phyloP scores from a whole-genome alignment of 2,113 vertebrate species.

The Apus apus region DNA sequence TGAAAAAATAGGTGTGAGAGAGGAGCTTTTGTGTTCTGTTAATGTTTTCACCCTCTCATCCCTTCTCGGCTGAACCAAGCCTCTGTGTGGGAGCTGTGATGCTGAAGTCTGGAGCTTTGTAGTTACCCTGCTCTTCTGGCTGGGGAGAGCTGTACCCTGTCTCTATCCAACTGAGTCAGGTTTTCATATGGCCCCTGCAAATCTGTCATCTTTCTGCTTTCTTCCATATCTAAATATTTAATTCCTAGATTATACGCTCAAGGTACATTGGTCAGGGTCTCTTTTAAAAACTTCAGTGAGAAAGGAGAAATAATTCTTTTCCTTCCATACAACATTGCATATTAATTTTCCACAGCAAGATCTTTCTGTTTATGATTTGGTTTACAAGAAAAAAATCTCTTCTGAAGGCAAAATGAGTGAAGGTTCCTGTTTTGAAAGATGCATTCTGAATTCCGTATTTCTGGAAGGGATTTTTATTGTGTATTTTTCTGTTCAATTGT shows the following conservation, averaged over 20 bases:
- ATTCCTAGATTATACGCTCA: background rate
- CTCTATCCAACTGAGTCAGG: background rate
- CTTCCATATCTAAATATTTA: background rate
- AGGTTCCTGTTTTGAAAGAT: conserved; percentile 11
- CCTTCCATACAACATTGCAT: background rate
- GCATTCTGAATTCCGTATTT: background rate
- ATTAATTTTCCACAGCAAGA: background rate
- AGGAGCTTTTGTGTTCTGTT: background rate
- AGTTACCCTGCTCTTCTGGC: background rate
- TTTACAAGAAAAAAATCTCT: background rate
- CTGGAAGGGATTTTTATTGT: background rate
- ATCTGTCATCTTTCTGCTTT: background rate
- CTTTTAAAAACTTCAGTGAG: background rate
- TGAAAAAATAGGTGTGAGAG: conserved; percentile 15
- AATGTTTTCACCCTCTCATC: background rate
- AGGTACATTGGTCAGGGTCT: background rate
- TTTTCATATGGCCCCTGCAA: background rate
- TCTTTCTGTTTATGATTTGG: background rate
- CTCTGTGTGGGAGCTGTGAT: background rate
- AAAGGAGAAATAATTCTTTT: background rate
- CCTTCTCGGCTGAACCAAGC: background rate
- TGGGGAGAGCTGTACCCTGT: background rate
- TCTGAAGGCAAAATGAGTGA: background rate
- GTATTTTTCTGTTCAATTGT: background rate
- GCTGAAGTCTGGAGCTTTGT: background rate